These are phyloP conservation scores for Capreolus pygargus DNA, from an alignment of 2,113 vertebrate species.

Conservation along the genomic window DNA sequence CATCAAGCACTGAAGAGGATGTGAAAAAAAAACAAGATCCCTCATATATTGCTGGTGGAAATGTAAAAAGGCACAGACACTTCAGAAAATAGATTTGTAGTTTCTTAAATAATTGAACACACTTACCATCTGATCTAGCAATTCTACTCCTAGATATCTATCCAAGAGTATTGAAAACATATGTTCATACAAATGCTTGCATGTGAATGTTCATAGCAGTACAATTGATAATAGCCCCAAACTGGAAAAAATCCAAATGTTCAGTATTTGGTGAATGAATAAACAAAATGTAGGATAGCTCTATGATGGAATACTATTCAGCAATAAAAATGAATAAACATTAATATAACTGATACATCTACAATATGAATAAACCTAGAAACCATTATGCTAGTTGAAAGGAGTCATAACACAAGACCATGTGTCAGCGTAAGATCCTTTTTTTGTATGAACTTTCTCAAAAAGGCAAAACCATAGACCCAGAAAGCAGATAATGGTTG, in stretches of 20 bases:
- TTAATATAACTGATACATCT: neutral
- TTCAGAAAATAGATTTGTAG: conserved; percentile 19
- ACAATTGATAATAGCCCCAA: neutral
- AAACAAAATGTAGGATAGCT: neutral
- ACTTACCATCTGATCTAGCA: neutral
- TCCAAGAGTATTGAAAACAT: neutral
- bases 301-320: neutral
- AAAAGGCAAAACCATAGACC: neutral
- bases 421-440: neutral
- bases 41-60: neutral
- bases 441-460: neutral
- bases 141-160: neutral
- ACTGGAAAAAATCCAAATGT: neutral
- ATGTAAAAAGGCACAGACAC: neutral
- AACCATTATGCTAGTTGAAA: neutral
- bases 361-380: neutral
- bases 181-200: neutral
- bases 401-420: neutral
- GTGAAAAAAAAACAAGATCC: neutral
- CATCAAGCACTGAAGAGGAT: neutral
- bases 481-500: neutral
- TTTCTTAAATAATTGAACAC: conserved; percentile 38
- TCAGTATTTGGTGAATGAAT: neutral
- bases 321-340: neutral
- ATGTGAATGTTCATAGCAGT: neutral